Percentiles rank a stretch among this genome's conserved stretches.
Evolutionary conservation across 2,113 vertebrate species (phyloP).

Genomic region (Elephas maximus): DNA sequence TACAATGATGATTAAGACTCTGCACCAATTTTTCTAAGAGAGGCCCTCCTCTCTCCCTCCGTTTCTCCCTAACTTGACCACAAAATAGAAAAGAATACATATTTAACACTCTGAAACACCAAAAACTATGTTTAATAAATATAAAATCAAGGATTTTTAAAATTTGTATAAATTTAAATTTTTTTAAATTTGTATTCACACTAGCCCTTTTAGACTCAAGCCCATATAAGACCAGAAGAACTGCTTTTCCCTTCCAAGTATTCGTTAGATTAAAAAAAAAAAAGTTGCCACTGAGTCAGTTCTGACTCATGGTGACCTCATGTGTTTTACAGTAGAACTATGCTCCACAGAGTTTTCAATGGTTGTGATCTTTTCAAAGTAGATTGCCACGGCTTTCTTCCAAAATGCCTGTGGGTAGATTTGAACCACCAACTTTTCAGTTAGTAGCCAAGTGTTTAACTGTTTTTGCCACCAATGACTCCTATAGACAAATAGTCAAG

Average conservation of each 20-base stretch:
- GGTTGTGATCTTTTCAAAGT: not conserved
- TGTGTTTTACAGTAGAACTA: not conserved
- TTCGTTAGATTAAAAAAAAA: not conserved
- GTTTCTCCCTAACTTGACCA: not conserved
- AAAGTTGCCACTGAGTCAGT: not conserved
- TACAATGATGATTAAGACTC: not conserved
- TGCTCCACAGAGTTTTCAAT: not conserved
- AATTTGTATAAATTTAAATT: not conserved
- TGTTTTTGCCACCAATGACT: not conserved
- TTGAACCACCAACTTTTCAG: not conserved
- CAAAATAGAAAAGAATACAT: not conserved
- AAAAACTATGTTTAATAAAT: not conserved
- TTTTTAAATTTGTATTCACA: slow-evolving; percentile 22
- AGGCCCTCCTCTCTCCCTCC: not conserved
- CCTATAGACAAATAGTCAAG: not conserved
- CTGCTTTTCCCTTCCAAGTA: not conserved
- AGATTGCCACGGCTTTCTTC: not conserved
- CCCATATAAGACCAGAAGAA: not conserved
- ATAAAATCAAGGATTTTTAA: not conserved
- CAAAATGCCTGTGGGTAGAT: not conserved
- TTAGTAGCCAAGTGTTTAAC: not conserved
- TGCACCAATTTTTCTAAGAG: not conserved
- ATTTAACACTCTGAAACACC: not conserved
- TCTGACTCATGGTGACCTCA: not conserved
- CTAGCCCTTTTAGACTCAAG: not conserved